A percentile compares a stretch with the other conserved stretches of the same genome.
Evolutionary conservation across 2,113 vertebrate species (phyloP).

Genomic region (Antennarius striatus): DNA sequence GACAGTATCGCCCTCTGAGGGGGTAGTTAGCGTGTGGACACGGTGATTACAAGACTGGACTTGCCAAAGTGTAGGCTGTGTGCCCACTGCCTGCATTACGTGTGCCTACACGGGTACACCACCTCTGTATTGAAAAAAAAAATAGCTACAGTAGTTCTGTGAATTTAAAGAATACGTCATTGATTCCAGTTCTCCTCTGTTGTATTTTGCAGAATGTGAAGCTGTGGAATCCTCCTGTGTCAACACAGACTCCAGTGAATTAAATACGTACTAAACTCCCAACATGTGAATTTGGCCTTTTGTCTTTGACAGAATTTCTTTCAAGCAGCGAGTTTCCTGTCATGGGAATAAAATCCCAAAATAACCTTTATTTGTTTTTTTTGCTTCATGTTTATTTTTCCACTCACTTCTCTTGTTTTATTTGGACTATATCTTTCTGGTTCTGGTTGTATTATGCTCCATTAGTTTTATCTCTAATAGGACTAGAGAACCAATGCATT

Average conservation of each 20-base stretch:
- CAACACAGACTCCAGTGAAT: background rate
- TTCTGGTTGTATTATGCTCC: conserved; percentile 4
- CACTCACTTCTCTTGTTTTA: conserved; percentile 10
- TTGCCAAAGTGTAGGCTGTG: conserved; percentile 18
- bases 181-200: no score
- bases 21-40: conserved; percentile 21
- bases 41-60: conserved; percentile 9
- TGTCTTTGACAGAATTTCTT: conserved; percentile 6
- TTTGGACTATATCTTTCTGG: conserved; percentile 14
- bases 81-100: conserved; percentile 24
- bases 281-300: background rate
- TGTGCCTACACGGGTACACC: conserved; percentile 13
- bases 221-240: no score
- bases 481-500: background rate
- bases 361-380: conserved; percentile 18
- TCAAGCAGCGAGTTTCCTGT: conserved; percentile 24
- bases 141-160: no score
- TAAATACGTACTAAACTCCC: background rate
- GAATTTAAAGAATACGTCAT: no score
- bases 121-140: background rate
- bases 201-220: no score
- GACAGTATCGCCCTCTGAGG: conserved; percentile 26
- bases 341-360: conserved; percentile 20
- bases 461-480: no score
- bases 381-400: conserved; percentile 19